These are phyloP conservation scores for Dromiciops gliroides DNA, from an alignment of 2,113 vertebrate species.

Conservation along the genomic window DNA sequence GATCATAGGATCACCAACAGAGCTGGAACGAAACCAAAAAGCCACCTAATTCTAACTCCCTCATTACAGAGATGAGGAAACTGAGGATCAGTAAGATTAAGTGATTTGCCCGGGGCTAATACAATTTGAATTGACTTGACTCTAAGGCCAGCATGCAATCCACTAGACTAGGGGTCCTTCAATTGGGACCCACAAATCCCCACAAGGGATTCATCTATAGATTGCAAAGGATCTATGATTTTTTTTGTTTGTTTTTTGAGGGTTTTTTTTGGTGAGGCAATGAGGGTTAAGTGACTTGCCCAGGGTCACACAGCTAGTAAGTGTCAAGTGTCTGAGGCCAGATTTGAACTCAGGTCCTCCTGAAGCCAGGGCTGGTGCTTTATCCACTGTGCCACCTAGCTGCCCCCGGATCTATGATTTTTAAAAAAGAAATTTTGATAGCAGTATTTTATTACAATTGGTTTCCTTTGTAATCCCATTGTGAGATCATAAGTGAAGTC, in stretches of 20 bases:
- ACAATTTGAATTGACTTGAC: background rate
- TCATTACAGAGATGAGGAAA: background rate
- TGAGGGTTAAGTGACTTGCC: too few species aligned
- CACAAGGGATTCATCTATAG: background rate
- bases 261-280: too few species aligned
- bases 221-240: too few species aligned
- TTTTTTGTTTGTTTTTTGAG: too few species aligned
- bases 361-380: too few species aligned
- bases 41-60: background rate
- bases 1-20: background rate
- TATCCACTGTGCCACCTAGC: too few species aligned
- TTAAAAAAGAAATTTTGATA: background rate
- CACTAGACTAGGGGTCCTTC: background rate
- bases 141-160: background rate
- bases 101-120: background rate
- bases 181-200: background rate
- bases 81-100: background rate
- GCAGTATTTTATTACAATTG: background rate
- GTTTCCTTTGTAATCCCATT: background rate
- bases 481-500: background rate
- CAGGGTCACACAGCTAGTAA: too few species aligned
- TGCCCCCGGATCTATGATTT: too few species aligned
- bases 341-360: too few species aligned
- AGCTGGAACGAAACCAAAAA: background rate
- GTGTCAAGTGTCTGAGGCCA: too few species aligned